These are phyloP conservation scores for Drosophila neonasuta DNA, from an alignment of 2,888 invertebrate genomes.

Conservation along the genomic window DNA sequence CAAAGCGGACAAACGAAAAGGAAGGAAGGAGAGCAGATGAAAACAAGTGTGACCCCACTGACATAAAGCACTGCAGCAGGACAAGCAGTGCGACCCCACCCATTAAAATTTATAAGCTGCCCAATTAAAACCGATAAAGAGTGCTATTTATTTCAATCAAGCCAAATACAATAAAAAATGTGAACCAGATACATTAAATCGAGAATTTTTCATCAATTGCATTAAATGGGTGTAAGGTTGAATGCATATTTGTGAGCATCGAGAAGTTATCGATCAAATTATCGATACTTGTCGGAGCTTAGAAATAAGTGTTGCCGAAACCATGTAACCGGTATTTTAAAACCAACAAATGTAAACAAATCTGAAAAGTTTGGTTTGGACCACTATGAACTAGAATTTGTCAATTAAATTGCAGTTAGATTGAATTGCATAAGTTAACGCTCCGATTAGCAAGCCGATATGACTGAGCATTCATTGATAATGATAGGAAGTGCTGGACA, in stretches of 20 bases:
- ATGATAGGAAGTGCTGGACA: background rate
- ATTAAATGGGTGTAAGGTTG: background rate
- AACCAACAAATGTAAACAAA: background rate
- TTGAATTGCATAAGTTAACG: slow-evolving; percentile 29
- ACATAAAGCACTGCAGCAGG: background rate
- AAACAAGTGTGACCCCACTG: slow-evolving; percentile 39
- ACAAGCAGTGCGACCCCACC: slow-evolving; percentile 34
- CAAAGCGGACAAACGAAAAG: slow-evolving; percentile 12
- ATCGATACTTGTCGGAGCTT: slow-evolving; percentile 24
- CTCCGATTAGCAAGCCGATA: slow-evolving; percentile 9
- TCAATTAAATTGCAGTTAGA: slow-evolving; percentile 8
- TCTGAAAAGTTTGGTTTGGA: background rate
- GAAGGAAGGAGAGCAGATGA: background rate
- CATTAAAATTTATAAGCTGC: background rate
- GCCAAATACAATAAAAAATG: background rate
- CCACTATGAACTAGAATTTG: background rate
- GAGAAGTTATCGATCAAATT: background rate
- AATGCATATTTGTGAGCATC: too few relatives aligned
- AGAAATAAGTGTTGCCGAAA: background rate
- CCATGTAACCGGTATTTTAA: background rate
- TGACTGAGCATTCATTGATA: background rate
- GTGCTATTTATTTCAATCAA: background rate
- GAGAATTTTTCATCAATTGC: background rate
- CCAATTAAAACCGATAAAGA: background rate
- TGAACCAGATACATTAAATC: background rate